Conservation (phyloP, 2,113 vertebrate genomes). For the Ia io region DNA sequence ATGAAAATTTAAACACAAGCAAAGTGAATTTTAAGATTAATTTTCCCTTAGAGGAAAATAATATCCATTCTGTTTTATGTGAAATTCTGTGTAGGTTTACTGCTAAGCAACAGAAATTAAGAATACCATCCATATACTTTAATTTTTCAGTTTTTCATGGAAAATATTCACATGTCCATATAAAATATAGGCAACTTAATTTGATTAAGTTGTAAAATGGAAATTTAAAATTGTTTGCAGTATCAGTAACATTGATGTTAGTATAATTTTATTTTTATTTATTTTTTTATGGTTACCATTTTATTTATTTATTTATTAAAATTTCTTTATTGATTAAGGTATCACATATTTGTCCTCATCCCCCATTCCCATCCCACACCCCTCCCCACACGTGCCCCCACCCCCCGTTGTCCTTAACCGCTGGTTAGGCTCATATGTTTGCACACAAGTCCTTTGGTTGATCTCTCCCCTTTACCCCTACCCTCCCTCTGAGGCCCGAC, state of each 20-base stretch:
- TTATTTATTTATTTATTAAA: no score
- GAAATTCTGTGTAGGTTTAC: slow-evolving; percentile 27
- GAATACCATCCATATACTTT: background rate
- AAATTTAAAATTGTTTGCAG: slow-evolving; percentile 46
- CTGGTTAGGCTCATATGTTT: no score
- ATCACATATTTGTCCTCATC: no score
- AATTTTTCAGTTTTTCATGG: background rate
- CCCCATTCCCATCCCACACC: no score
- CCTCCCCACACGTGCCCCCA: no score
- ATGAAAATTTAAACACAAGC: slow-evolving; percentile 3
- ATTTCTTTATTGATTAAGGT: no score
- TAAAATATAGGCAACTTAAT: slow-evolving; percentile 26
- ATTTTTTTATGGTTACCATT: no score
- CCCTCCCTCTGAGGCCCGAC: no score
- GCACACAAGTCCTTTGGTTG: no score
- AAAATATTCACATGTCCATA: background rate
- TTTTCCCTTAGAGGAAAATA: slow-evolving; percentile 36
- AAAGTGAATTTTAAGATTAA: background rate
- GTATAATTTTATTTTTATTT: background rate
- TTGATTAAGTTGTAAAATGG: slow-evolving; percentile 49
- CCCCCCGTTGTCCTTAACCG: no score
- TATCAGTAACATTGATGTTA: background rate
- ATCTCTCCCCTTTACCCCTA: no score
- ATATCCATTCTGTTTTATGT: slow-evolving; percentile 13
- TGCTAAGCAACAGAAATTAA: slow-evolving; percentile 2